A percentile compares a stretch with the other conserved stretches of the same genome.
phyloP scores from a whole-genome alignment of 2,888 invertebrate species.

The Caradrina clavipalpis region DNA sequence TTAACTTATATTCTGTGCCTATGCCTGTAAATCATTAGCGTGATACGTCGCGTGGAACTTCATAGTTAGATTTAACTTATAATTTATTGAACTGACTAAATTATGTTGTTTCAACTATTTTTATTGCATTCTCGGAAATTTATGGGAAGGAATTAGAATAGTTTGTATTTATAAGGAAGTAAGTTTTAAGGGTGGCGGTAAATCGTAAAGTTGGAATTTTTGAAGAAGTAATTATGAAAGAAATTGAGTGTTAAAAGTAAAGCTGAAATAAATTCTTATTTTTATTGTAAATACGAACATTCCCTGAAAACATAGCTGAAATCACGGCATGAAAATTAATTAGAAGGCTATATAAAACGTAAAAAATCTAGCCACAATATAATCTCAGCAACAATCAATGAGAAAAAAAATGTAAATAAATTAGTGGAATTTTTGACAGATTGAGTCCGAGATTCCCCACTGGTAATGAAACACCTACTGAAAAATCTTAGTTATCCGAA shows the following conservation, averaged over 20 bases:
- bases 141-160: slow-evolving; percentile 16
- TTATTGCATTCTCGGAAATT: slow-evolving; percentile 48
- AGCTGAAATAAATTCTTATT: too few species aligned
- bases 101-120: slow-evolving; percentile 62
- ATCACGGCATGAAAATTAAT: not conserved
- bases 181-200: slow-evolving; percentile 1
- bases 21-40: slow-evolving; percentile 54
- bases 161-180: slow-evolving; percentile 34
- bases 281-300: too few species aligned
- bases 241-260: not conserved
- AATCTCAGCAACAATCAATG: too few species aligned
- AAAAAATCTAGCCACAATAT: too few species aligned
- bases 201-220: not conserved
- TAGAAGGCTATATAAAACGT: not conserved
- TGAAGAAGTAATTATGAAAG: not conserved
- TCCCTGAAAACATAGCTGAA: not conserved
- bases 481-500: too few species aligned
- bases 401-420: too few species aligned
- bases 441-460: too few species aligned
- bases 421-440: too few species aligned
- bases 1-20: slow-evolving; percentile 52
- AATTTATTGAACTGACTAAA: slow-evolving; percentile 59
- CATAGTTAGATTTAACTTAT: slow-evolving; percentile 46
- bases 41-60: slow-evolving; percentile 55
- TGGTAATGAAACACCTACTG: too few species aligned